Base-by-base conservation (phyloP, 2,888 invertebrate species). In the Pachydiplax longipennis region DNA sequence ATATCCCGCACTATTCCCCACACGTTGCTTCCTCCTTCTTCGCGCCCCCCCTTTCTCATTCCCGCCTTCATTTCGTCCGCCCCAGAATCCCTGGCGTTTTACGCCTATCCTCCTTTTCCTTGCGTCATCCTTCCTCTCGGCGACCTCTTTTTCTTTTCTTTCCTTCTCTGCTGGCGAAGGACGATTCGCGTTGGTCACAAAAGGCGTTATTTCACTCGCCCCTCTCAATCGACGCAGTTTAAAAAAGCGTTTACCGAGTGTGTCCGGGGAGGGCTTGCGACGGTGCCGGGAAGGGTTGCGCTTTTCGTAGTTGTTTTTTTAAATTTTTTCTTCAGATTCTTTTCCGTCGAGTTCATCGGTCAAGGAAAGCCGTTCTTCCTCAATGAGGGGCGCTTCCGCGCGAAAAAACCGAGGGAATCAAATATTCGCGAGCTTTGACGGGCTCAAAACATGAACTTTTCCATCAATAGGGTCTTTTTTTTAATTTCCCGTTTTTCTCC, bases 201-300 rank as follows among this genome's bases (percentile, higher is more conserved):
- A 82, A 48, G 48, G 44, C 82, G 82, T 25, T 44, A 48, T 44
- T 48, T 25, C 82, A 13, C 44, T 25, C 82, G 25, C 82, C 25
- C 48, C 13, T 48, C 82, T 44, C 82, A 48, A 44, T 48, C 48
- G 82, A 25, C 82, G 22, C 82, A 25, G 48, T 25, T 40, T n/a
- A 40, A 48, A 82, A 82, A 25, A 82, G 82, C 82, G 82, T 48
- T 82, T 82, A 82, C 48, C 13, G 82, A 82, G 82, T 12, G 40
- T 48, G 44, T 81, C 81, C 37, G 37, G 35, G n/a, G 6, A 37
- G 80, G 80, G 3, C 31, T 80, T 35, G 37, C 44, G 10, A 44
- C 1, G 44, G 44, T 10, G 44, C 44, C 44, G 44, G 44, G 44
- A 10, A 44, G 44, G 10, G 44, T 44, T 44, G 44, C 10, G 44